Base-by-base conservation (phyloP, 2,797 vertebrate genomes). In the Allenopithecus nigroviridis region DNA sequence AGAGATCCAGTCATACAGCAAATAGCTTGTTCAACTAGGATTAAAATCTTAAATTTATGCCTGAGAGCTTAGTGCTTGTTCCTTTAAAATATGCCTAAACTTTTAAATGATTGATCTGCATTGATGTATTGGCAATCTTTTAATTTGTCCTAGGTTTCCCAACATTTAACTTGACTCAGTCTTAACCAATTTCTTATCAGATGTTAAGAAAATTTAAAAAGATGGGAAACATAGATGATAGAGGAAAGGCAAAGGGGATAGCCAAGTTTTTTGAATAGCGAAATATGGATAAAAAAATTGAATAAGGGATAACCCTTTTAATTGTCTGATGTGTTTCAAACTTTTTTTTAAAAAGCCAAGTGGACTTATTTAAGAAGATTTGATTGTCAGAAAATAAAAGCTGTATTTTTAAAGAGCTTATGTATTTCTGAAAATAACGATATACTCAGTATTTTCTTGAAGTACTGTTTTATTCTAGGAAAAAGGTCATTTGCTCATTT, bases 371-470 rank as follows among this genome's bases (percentile, higher is more conserved):
- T 84, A 91, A 46, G 24, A 87, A 89, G 46, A 61, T 88, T 43
- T 89, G 70, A 74, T 55, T 88, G 46, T 57, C 70, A 75, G 50
- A 88, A 41, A 87, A 41, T 74, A 28, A 74, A 87, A 80, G 48
- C 33, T 57, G 13, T 87, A 74, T 84, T 95, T 97, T 83, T 78
- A 59, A 94, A 39, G 28, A 74, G 14, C 28, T 75, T 83, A 24
- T 50, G 55, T 70, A 80, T 48, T 89, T 91, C 11, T 96, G 57
- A 86, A 95, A 93, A 89, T 94, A 68, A 46, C 79, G 75, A 83
- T 74, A 83, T 94, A 74, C 46, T 90, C 33, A 48, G 61, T 33
- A 80, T 36, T 91, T 96, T 97, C 88, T 94, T 81, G 36, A 94
- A 91, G 86, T 94, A 68, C 2, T 80, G 7, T 94, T 84, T 64